phyloP scores from a whole-genome alignment of 2,888 invertebrate genomes.

The Lycophotia porphyrea region DNA sequence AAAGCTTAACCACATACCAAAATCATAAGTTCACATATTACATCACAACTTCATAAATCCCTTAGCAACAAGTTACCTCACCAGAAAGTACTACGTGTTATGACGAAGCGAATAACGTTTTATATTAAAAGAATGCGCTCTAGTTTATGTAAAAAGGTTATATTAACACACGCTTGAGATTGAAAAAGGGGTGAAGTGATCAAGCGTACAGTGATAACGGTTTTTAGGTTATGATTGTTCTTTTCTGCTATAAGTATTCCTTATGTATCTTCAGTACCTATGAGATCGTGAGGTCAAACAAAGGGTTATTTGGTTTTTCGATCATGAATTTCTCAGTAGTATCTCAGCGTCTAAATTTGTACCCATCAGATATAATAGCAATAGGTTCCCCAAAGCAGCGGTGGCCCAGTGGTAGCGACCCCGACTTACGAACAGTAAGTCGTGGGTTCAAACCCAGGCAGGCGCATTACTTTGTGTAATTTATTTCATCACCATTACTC shows the following conservation, averaged over 20 bases:
- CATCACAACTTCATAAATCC: constrained; percentile 23
- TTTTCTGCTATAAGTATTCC: background rate
- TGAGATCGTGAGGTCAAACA: too few relatives aligned
- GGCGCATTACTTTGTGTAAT: too few relatives aligned
- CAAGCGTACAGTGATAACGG: background rate
- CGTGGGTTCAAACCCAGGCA: too few relatives aligned
- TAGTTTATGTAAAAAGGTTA: constrained; percentile 35
- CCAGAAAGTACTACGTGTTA: constrained; percentile 39
- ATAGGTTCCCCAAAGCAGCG: too few relatives aligned
- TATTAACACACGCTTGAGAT: constrained; percentile 21
- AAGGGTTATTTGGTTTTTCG: too few relatives aligned
- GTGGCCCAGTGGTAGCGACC: too few relatives aligned
- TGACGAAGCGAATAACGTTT: constrained; percentile 51
- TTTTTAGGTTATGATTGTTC: background rate
- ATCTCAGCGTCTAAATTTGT: too few relatives aligned
- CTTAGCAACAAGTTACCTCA: constrained; percentile 52
- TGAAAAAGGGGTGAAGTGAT: constrained; percentile 13
- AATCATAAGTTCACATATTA: constrained; percentile 23
- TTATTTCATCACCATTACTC: too few relatives aligned
- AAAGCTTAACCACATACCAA: background rate
- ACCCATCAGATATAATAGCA: too few relatives aligned
- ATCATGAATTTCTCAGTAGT: too few relatives aligned
- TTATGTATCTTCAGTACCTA: too few relatives aligned
- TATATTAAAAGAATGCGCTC: constrained; percentile 44
- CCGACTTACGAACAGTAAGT: too few relatives aligned